phyloP scores from a whole-genome alignment of 2,888 invertebrate genomes.

The Hypercompe scribonia region DNA sequence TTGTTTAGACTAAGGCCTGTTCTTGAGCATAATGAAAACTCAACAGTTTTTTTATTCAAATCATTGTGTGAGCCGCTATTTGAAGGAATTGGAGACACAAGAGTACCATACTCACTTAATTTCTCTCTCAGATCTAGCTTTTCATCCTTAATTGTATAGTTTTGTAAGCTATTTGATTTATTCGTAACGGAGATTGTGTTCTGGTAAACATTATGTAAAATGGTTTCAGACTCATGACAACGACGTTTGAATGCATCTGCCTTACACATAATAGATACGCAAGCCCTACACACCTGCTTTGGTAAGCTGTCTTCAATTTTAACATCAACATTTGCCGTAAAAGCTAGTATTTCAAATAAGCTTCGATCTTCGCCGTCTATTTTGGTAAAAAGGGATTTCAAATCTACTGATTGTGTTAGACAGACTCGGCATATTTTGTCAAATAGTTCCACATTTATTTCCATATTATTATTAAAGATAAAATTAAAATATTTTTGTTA shows the following conservation, averaged over 20 bases:
- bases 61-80: constrained; percentile 16
- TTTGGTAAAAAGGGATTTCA: constrained; percentile 66
- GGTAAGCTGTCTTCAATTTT: constrained; percentile 66
- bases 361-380: constrained; percentile 59
- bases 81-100: constrained; percentile 13
- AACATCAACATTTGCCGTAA: constrained; percentile 67
- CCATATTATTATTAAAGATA: constrained; percentile 46
- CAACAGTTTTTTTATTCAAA: constrained; percentile 36
- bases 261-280: constrained; percentile 65
- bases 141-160: constrained; percentile 41
- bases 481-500: constrained; percentile 17
- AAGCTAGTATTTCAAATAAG: constrained; percentile 65
- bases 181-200: constrained; percentile 19
- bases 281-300: constrained; percentile 74
- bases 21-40: constrained; percentile 10
- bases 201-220: constrained; percentile 60
- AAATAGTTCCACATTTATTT: constrained; percentile 50
- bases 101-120: constrained; percentile 19
- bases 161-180: constrained; percentile 14
- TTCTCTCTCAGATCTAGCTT: constrained; percentile 21
- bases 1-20: constrained; percentile 14
- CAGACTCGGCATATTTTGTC: constrained; percentile 73
- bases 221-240: constrained; percentile 67
- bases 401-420: constrained; percentile 58
- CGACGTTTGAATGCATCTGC: constrained; percentile 73